A percentile compares a stretch with the other conserved stretches of the same genome.
Conservation (phyloP, 2,113 vertebrate species). For the Pteruthius melanotis region DNA sequence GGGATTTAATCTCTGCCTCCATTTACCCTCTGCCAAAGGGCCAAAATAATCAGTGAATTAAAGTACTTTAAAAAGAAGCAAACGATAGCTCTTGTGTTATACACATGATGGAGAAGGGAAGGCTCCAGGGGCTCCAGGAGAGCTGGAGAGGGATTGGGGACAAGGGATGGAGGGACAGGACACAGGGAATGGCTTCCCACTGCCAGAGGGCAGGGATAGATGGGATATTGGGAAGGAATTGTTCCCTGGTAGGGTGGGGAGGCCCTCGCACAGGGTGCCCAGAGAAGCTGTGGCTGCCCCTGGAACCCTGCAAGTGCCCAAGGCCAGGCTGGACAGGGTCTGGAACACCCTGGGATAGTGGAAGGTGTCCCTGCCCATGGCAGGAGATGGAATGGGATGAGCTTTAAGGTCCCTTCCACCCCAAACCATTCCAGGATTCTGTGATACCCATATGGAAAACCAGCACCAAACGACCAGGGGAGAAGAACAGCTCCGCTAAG, state of each 20-base stretch:
- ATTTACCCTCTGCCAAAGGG: neutral
- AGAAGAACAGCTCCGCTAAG: neutral
- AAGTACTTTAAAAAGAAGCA: neutral
- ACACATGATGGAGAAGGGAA: fast-evolving
- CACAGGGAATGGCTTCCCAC: neutral
- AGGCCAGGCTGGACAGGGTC: neutral
- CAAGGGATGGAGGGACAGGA: neutral
- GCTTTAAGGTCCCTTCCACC: neutral
- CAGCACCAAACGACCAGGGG: fast-evolving
- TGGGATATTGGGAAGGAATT: neutral
- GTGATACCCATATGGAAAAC: neutral
- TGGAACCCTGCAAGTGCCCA: neutral
- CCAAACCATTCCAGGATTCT: neutral
- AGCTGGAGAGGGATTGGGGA: neutral
- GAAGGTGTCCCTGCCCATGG: neutral
- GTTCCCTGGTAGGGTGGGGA: neutral
- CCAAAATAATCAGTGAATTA: neutral
- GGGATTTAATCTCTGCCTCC: neutral
- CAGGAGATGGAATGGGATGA: neutral
- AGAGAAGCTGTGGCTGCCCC: neutral
- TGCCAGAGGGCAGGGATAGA: neutral
- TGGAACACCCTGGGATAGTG: neutral
- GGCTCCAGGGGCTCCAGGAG: neutral
- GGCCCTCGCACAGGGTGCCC: neutral
- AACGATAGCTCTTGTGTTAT: neutral